phyloP scores from a whole-genome alignment of 2,113 vertebrate genomes.

The Corythornis cristatus region DNA sequence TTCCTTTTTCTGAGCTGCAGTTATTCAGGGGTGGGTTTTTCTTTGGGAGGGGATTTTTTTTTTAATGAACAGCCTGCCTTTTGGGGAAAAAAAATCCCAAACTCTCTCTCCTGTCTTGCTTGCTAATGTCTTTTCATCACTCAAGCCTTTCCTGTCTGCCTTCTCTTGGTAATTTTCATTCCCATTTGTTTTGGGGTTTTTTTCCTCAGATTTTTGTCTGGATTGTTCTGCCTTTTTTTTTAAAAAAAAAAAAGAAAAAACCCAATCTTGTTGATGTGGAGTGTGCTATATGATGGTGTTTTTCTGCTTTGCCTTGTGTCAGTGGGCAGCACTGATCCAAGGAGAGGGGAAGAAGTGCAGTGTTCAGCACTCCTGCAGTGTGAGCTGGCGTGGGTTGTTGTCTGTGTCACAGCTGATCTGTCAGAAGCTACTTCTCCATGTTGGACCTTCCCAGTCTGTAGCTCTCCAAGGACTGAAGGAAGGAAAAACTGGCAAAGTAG shows the following conservation, averaged over 20 bases:
- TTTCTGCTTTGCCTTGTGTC: no score
- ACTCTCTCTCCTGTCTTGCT: not conserved
- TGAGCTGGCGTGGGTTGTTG: not conserved
- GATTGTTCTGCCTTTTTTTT: not conserved
- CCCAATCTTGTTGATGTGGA: no score
- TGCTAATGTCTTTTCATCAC: not conserved
- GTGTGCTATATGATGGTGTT: no score
- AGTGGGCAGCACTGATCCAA: no score
- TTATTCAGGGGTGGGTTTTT: not conserved
- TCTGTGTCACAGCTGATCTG: no score
- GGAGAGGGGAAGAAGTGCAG: no score
- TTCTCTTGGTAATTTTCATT: not conserved
- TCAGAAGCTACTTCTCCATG: no score
- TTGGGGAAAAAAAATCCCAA: not conserved
- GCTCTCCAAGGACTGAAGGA: not conserved
- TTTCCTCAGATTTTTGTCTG: not conserved
- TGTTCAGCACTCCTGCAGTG: no score
- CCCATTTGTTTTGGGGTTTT: not conserved
- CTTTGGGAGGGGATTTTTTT: not conserved
- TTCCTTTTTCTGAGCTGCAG: not conserved
- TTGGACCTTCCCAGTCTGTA: no score
- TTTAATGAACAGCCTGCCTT: not conserved
- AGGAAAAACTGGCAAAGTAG: not conserved
- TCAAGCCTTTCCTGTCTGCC: not conserved
- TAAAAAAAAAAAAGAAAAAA: no score